Evolutionary conservation across 2,113 vertebrate genomes (phyloP), one percentile per base, ranked within the genome.

Genomic region (Apteryx owenii): DNA sequence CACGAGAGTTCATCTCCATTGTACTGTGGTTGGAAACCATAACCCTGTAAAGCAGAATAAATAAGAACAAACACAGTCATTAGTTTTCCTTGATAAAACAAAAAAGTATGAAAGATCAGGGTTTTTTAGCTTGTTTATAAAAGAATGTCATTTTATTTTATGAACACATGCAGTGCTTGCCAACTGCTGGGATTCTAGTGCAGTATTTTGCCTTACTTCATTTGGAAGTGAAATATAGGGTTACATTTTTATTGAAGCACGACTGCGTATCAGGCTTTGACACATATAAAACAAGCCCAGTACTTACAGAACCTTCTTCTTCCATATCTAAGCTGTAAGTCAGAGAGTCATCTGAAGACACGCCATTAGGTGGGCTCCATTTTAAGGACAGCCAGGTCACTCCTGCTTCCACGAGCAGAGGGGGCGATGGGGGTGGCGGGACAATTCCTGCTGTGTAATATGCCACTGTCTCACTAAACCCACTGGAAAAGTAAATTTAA

Each of bases 321-420:
- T 99, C 98, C 98, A 98, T 96, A 89, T 99, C 98, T 48, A 99
- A 91, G 22, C 75, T 96, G 95, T 99, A 99, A 17, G 97, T 98
- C 85, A 98, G 96, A 7, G 95, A 54, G 38, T 98, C 98, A 33
- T 97, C 98, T 7, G 83, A 61, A 21, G 93, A 80, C 33, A 88
- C 82, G 5, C 98, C 98, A 22, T 33, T 83, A 4, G 98, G 98
- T 8, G 98, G 94, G 90, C 92, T 96, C 98, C 98, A 99, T 62
- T 91, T 96, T 29, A 99, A 84, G 0, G 97, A 85, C 85, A 99
- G 94, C 97, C 98, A 98, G 40, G 91, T 97, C 36, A 98, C 96
- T 29, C 98, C 98, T 3, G 97, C 97, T n/a, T 98, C 96, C 19
- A 90, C 64, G 5, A 98, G 96, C 31, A 66, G 42, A 0, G 98